phyloP scores from a whole-genome alignment of 2,113 vertebrate genomes.

The Lasiurus borealis region DNA sequence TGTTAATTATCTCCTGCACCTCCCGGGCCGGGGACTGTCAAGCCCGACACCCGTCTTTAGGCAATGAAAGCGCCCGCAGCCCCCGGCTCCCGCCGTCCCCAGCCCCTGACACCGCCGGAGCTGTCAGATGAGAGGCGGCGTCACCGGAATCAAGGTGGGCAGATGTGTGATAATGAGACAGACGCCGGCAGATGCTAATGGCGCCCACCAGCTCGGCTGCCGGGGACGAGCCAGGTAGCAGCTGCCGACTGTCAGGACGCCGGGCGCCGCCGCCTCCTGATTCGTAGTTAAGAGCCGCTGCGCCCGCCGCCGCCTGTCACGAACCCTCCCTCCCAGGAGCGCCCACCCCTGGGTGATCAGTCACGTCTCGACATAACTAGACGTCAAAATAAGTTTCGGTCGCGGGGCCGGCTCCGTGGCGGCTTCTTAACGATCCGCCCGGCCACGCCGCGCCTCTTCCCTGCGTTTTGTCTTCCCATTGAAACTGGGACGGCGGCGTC shows the following conservation, averaged over 20 bases:
- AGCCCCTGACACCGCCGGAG: conserved; percentile 91
- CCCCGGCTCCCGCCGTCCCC: conserved; percentile 87
- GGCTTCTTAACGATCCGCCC: conserved; percentile 94
- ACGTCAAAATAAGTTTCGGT: conserved; percentile 93
- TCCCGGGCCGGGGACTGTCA: conserved; percentile 87
- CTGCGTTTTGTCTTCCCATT: conserved; percentile 98
- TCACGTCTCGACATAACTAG: conserved; percentile 92
- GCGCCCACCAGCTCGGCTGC: conserved; percentile 91
- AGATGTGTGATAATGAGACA: conserved; percentile 99
- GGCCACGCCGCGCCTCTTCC: conserved; percentile 90
- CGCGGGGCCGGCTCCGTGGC: conserved; percentile 87
- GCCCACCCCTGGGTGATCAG: conserved; percentile 92
- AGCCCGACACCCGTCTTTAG: conserved; percentile 87
- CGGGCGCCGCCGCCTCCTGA: conserved; percentile 91
- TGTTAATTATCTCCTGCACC: conserved; percentile 93
- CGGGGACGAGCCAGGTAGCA: conserved; percentile 95
- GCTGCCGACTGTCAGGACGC: conserved; percentile 96
- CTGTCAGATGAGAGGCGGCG: conserved; percentile 95
- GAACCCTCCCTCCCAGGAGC: conserved; percentile 92
- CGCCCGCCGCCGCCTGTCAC: conserved; percentile 91
- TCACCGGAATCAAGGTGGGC: conserved; percentile 96
- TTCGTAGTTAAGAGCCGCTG: conserved; percentile 94
- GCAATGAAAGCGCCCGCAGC: conserved; percentile 88
- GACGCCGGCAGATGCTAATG: conserved; percentile 98
- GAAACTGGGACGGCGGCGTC: conserved; percentile 85